Evolutionary conservation across 2,797 vertebrate species (phyloP).

Genomic region (Micromesistius poutassou): DNA sequence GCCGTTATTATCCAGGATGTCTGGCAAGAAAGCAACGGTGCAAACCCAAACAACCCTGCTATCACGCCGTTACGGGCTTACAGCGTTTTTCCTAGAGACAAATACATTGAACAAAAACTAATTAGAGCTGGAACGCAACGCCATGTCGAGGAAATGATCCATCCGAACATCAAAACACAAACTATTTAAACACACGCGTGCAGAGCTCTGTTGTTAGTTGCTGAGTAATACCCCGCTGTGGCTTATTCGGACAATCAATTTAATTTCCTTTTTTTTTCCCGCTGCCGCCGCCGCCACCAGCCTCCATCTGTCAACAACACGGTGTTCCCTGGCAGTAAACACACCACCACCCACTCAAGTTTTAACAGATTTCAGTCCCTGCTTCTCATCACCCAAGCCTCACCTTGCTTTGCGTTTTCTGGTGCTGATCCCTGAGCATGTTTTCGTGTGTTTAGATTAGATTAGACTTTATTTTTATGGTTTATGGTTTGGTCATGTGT

Average conservation of each 20-base stretch:
- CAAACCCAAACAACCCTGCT: neutral
- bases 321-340: conserved; percentile 17
- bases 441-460: neutral
- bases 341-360: neutral
- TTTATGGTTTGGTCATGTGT: conserved; percentile 25
- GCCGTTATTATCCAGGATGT: neutral
- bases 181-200: neutral
- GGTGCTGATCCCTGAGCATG: conserved; percentile 7
- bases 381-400: conserved; percentile 15
- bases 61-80: neutral
- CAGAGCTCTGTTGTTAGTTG: neutral
- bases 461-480: no score
- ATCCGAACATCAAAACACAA: neutral
- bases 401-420: conserved; percentile 15
- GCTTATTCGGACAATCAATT: neutral
- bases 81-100: neutral
- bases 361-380: neutral
- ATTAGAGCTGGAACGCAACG: neutral
- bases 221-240: neutral
- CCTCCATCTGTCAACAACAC: conserved; percentile 52
- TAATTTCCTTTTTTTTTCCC: neutral
- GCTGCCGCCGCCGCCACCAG: no score
- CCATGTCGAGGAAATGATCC: neutral
- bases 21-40: neutral
- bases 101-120: neutral